These are phyloP conservation scores for Lytechinus pictus DNA, from an alignment of 35 echinoderm and acorn worm genomes.

Conservation along the genomic window DNA sequence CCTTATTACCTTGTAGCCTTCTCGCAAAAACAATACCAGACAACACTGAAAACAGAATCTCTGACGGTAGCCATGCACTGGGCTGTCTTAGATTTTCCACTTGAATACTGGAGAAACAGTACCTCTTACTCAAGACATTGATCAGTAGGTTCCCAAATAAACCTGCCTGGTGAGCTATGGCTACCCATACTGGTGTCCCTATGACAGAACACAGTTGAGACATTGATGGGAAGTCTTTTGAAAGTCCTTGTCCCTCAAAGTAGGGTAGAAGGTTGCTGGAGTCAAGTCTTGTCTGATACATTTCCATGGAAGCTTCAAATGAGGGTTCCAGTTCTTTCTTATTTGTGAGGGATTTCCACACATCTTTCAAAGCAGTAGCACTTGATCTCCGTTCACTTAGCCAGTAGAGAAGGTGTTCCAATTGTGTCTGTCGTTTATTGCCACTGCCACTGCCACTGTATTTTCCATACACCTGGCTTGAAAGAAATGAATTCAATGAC, in stretches of 20 bases:
- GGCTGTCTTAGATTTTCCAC: constrained; percentile 47
- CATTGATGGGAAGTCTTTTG: background rate
- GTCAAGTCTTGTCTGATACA: constrained; percentile 19
- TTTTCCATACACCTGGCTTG: constrained; percentile 45
- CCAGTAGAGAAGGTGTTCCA: constrained; percentile 58
- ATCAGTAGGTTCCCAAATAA: background rate
- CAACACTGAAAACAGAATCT: background rate
- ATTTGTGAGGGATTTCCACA: constrained; percentile 33
- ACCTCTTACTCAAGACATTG: constrained; percentile 49
- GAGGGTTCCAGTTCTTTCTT: constrained; percentile 11
- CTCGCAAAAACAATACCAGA: background rate
- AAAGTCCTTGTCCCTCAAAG: constrained; percentile 15
- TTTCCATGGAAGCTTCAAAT: constrained; percentile 65
- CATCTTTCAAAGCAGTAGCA: constrained; percentile 45
- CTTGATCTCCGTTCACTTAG: constrained; percentile 49
- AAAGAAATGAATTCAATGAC: constrained; percentile 62
- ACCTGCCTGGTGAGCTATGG: background rate
- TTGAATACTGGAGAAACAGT: constrained; percentile 42
- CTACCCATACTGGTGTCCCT: constrained; percentile 48
- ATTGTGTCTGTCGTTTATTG: constrained; percentile 56
- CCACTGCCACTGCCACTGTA: background rate
- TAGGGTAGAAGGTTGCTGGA: background rate
- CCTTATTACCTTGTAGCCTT: background rate
- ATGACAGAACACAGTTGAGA: constrained; percentile 25
- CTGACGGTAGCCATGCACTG: constrained; percentile 7